Evolutionary conservation across 2,113 vertebrate species (phyloP).

Genomic region (Pelmatolapia mariae): DNA sequence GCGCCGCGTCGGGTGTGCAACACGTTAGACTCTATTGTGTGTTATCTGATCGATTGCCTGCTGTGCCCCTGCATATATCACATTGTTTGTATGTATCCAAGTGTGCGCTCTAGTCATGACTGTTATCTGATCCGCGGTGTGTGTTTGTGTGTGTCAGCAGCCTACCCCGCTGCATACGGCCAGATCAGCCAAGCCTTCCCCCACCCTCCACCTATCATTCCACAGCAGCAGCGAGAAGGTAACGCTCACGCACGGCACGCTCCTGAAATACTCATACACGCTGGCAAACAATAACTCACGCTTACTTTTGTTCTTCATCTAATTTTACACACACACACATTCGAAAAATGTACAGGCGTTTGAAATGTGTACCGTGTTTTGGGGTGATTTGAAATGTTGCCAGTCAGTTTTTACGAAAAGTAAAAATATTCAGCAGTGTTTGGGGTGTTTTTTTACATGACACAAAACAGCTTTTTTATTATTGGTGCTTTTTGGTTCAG

Average conservation of each 20-base stretch:
- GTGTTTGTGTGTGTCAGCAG: slow-evolving; percentile 85
- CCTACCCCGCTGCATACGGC: slow-evolving; percentile 98
- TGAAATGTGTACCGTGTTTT: not conserved
- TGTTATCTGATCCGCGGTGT: slow-evolving; percentile 69
- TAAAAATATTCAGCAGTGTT: not conserved
- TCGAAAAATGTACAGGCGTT: not conserved
- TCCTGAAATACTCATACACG: not conserved
- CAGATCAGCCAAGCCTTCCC: slow-evolving; percentile 99
- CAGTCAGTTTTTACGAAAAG: not conserved
- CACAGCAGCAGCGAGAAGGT: slow-evolving; percentile 99
- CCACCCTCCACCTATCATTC: slow-evolving; percentile 96
- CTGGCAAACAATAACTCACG: not conserved
- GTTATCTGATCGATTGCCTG: slow-evolving; percentile 60
- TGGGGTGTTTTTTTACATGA: not conserved
- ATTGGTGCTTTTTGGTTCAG: not conserved
- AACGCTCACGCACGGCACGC: slow-evolving; percentile 48
- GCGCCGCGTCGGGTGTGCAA: not conserved
- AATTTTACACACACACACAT: not conserved
- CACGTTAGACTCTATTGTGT: slow-evolving; percentile 46
- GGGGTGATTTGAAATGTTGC: not conserved
- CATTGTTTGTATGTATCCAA: slow-evolving; percentile 41
- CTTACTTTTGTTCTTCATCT: not conserved
- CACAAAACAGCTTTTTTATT: not conserved
- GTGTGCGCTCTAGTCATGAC: slow-evolving; percentile 27
- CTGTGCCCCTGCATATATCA: slow-evolving; percentile 55